Percentiles rank a stretch among this genome's conserved stretches.
These are phyloP conservation scores for Pristiophorus japonicus DNA, from an alignment of 2,113 vertebrate genomes.

Conservation along the genomic window DNA sequence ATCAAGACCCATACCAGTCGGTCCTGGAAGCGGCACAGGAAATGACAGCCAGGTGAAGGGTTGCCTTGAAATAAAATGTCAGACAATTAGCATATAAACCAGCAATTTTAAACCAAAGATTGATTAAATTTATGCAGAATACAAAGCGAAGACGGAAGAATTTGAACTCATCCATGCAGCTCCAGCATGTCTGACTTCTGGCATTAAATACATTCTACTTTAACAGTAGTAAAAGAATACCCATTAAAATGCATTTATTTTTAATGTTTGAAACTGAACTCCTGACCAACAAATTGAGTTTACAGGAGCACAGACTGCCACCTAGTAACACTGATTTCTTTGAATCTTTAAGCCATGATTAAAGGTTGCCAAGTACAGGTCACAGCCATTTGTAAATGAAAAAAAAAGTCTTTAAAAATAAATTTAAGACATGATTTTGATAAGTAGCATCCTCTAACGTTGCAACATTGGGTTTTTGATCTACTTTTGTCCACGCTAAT, in stretches of 20 bases:
- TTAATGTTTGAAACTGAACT: neutral
- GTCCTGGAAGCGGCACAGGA: slow-evolving; percentile 90
- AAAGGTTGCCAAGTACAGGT: neutral
- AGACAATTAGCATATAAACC: slow-evolving; percentile 21
- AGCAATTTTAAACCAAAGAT: neutral
- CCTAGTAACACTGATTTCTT: too few species aligned
- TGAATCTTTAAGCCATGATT: neutral
- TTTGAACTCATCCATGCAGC: neutral
- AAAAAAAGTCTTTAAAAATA: neutral
- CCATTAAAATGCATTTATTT: neutral
- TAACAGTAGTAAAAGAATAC: neutral
- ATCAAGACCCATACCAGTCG: slow-evolving; percentile 89
- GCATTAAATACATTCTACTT: neutral
- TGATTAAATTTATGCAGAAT: neutral
- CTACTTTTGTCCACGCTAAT: neutral
- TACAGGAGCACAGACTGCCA: neutral
- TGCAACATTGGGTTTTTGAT: neutral
- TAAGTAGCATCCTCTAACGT: neutral
- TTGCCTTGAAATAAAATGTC: slow-evolving; percentile 61
- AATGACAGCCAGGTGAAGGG: slow-evolving; percentile 83
- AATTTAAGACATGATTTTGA: neutral
- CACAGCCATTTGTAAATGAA: neutral
- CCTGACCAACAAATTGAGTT: neutral
- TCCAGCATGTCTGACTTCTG: neutral
- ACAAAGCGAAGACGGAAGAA: neutral